Evolutionary conservation across 2,113 vertebrate genomes (phyloP).

Genomic region (Monarcha castaneiventris): DNA sequence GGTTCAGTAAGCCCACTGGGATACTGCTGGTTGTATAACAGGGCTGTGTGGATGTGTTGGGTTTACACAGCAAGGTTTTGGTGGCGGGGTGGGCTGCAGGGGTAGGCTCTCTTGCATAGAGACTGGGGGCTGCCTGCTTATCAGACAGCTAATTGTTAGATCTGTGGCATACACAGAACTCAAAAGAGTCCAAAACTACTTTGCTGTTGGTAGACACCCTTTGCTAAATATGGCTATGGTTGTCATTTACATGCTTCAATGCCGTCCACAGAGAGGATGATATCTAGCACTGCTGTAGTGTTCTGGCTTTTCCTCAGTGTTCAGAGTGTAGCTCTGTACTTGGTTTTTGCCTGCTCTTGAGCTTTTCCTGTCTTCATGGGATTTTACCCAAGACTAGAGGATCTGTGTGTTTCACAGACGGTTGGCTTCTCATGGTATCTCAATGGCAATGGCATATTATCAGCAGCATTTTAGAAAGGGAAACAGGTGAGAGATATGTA

Average conservation of each 20-base stretch:
- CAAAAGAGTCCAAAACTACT: neutral
- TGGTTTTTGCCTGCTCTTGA: neutral
- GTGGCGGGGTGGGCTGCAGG: neutral
- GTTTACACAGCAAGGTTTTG: neutral
- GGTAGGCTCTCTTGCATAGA: neutral
- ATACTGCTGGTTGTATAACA: neutral
- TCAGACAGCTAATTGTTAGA: neutral
- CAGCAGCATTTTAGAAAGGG: neutral
- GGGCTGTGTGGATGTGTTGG: neutral
- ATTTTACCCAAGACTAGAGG: neutral
- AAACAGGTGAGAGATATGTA: neutral
- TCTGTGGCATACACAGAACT: neutral
- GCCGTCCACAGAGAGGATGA: neutral
- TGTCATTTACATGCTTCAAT: neutral
- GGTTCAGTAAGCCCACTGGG: neutral
- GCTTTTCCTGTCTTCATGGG: neutral
- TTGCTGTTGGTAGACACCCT: neutral
- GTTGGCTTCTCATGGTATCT: neutral
- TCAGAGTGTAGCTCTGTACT: neutral
- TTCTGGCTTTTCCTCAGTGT: neutral
- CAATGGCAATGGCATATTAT: neutral
- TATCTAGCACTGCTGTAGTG: neutral
- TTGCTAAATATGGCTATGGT: neutral
- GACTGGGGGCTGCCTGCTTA: neutral
- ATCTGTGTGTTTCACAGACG: neutral